phyloP scores from a whole-genome alignment of 2,113 vertebrate genomes.

The Dicentrarchus labrax region DNA sequence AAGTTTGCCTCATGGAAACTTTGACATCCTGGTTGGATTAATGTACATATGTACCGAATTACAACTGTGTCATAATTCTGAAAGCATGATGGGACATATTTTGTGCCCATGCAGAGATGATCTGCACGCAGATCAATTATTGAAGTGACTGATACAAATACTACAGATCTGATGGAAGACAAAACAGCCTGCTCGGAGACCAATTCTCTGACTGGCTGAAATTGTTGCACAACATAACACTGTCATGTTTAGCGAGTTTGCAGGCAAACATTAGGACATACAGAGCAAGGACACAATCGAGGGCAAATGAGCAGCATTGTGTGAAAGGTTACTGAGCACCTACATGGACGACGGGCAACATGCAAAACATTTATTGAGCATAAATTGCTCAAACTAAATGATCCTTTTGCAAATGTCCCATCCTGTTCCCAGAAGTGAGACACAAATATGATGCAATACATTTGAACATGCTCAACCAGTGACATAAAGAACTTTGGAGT shows the following conservation, averaged over 20 bases:
- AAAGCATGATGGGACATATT: background rate
- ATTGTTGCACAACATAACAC: no score
- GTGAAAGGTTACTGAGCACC: no score
- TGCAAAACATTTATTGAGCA: no score
- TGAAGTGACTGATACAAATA: no score
- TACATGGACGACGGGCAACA: no score
- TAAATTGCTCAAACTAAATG: no score
- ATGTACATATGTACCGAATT: background rate
- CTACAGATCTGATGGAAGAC: background rate
- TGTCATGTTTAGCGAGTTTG: background rate
- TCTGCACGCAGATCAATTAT: background rate
- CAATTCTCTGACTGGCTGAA: background rate
- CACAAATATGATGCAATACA: background rate
- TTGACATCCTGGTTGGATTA: constrained; percentile 3
- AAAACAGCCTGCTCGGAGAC: background rate
- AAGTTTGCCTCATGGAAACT: constrained; percentile 21
- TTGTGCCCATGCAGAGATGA: background rate
- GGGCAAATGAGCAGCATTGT: background rate
- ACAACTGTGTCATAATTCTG: background rate
- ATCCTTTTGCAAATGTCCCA: background rate
- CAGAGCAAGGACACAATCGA: no score
- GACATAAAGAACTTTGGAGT: no score
- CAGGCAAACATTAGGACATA: background rate
- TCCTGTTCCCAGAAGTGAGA: background rate
- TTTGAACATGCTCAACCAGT: no score